Percentiles rank a stretch among this genome's conserved stretches.
phyloP scores from a whole-genome alignment of 2,113 vertebrate species.

The Gymnobelideus leadbeateri region DNA sequence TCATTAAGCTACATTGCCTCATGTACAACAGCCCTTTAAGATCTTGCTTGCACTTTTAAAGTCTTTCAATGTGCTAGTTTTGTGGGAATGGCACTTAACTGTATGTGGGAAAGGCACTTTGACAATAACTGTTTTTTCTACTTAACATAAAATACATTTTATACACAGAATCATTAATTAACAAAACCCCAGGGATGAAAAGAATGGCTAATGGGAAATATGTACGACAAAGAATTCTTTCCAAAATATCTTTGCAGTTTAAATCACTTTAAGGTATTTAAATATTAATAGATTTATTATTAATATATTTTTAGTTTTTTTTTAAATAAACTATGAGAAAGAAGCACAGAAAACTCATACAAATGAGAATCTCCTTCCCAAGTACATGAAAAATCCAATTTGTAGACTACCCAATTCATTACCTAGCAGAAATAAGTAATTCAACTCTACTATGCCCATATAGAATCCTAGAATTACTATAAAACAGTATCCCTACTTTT shows the following conservation, averaged over 20 bases:
- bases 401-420: slow-evolving; percentile 6
- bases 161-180: slow-evolving; percentile 20
- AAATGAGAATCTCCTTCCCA: neutral
- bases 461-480: neutral
- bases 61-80: slow-evolving; percentile 25
- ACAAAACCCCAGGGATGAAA: slow-evolving; percentile 2
- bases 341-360: slow-evolving; percentile 33
- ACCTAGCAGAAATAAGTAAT: slow-evolving; percentile 8
- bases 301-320: neutral
- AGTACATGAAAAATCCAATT: neutral
- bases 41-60: slow-evolving; percentile 4
- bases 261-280: slow-evolving; percentile 1
- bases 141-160: slow-evolving; percentile 30
- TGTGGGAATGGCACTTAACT: neutral
- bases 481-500: neutral
- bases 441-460: neutral
- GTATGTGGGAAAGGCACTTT: neutral
- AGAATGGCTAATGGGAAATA: neutral
- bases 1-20: neutral
- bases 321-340: slow-evolving; percentile 33
- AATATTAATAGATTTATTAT: neutral
- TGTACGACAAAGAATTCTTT: neutral
- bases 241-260: slow-evolving; percentile 9
- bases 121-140: neutral
- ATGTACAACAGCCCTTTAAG: neutral